These are phyloP conservation scores for Tetranychus urticae DNA, from an alignment of 1,140 invertebrate genomes.

Conservation along the genomic window DNA sequence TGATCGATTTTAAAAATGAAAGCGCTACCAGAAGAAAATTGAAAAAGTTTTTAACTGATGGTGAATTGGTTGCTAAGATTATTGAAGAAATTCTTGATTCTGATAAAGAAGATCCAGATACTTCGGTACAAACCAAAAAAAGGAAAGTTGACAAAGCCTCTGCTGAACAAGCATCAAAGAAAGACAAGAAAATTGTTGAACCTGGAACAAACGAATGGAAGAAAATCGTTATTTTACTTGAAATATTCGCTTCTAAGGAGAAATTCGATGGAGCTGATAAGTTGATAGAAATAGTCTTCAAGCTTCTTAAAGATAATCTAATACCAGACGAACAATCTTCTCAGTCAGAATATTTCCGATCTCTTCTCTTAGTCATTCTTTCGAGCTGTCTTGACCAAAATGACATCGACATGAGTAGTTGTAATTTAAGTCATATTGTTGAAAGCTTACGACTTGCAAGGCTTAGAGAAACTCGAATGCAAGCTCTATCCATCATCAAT, in stretches of 20 bases:
- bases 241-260: neutral
- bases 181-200: neutral
- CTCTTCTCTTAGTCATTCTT: neutral
- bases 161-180: neutral
- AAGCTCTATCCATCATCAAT: slow-evolving; percentile 54
- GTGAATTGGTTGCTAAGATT: neutral
- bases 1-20: neutral
- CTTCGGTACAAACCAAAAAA: too few species aligned
- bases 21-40: neutral
- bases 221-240: neutral
- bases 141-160: too few species aligned
- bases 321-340: neutral
- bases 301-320: neutral
- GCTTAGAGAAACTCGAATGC: slow-evolving; percentile 54
- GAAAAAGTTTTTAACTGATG: neutral
- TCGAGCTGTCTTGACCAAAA: neutral
- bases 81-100: neutral
- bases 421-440: neutral
- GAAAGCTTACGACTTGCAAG: neutral
- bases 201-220: neutral
- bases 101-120: too few species aligned
- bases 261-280: neutral
- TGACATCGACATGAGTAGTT: neutral
- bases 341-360: neutral
- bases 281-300: neutral